phyloP scores from a whole-genome alignment of 2,888 invertebrate species.

The Ornithoptera alexandrae region DNA sequence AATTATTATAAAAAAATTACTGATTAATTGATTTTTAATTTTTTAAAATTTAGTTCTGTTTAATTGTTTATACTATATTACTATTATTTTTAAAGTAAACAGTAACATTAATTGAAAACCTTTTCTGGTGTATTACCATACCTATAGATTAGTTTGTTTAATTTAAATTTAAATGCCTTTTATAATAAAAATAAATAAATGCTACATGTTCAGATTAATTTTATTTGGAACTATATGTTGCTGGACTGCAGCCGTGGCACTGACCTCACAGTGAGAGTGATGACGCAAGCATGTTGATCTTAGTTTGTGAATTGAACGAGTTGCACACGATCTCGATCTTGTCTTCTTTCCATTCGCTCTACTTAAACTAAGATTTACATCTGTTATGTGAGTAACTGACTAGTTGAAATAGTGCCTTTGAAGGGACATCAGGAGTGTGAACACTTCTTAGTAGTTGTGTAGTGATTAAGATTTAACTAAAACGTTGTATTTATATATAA shows the following conservation, averaged over 20 bases:
- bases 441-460: not conserved
- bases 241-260: not conserved
- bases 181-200: too few species aligned
- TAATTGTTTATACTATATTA: too few species aligned
- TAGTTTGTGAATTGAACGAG: slow-evolving; percentile 16
- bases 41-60: too few species aligned
- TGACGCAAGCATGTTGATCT: slow-evolving; percentile 22
- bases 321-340: slow-evolving; percentile 19
- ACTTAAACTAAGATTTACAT: not conserved
- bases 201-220: too few species aligned
- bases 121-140: too few species aligned
- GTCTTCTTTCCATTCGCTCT: slow-evolving; percentile 17
- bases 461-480: not conserved
- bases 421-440: slow-evolving; percentile 1
- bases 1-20: too few species aligned
- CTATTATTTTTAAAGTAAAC: too few species aligned
- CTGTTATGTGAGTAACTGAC: slow-evolving; percentile 1
- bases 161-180: too few species aligned
- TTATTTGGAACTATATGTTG: too few species aligned
- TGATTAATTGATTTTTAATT: too few species aligned
- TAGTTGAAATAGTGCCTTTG: not conserved
- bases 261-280: slow-evolving; percentile 2
- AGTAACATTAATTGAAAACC: too few species aligned
- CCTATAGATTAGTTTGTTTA: too few species aligned
- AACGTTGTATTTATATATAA: not conserved